Percentiles rank a stretch among this genome's conserved stretches.
Evolutionary conservation across 2,888 invertebrate genomes (phyloP).

Genomic region (Drosophila neoperkinsi): DNA sequence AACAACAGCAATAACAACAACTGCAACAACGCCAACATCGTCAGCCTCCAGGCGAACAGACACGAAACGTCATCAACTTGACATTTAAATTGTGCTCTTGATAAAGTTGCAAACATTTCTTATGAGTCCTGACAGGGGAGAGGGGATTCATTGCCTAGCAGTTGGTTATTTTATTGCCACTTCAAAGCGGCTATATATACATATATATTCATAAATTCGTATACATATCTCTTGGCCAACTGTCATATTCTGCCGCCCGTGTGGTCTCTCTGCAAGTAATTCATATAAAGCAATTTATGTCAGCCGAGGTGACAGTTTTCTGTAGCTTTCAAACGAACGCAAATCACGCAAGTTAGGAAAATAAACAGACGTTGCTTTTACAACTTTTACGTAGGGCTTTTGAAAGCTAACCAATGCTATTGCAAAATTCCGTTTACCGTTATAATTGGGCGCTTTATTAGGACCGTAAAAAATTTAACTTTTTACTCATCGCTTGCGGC

Average conservation of each 20-base stretch:
- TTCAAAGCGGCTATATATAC: conserved; percentile 38
- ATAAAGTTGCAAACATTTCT: conserved; percentile 80
- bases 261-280: conserved; percentile 63
- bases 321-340: conserved; percentile 47
- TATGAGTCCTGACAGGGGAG: conserved; percentile 25
- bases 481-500: conserved; percentile 58
- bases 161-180: conserved; percentile 61
- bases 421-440: conserved; percentile 37
- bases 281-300: conserved; percentile 71
- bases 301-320: conserved; percentile 62
- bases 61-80: conserved; percentile 77
- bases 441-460: conserved; percentile 46
- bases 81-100: conserved; percentile 80
- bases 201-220: neutral
- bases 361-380: neutral
- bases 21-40: conserved; percentile 44
- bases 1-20: conserved; percentile 1
- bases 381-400: conserved; percentile 3
- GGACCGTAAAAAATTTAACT: conserved; percentile 30
- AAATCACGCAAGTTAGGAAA: conserved; percentile 15
- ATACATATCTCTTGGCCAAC: conserved; percentile 41
- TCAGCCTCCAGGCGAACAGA: conserved; percentile 61
- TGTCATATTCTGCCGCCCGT: conserved; percentile 66
- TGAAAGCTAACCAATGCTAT: conserved; percentile 24
- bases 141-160: conserved; percentile 20